Conservation (phyloP, 2,113 vertebrate species). For the Edolisoma coerulescens region DNA sequence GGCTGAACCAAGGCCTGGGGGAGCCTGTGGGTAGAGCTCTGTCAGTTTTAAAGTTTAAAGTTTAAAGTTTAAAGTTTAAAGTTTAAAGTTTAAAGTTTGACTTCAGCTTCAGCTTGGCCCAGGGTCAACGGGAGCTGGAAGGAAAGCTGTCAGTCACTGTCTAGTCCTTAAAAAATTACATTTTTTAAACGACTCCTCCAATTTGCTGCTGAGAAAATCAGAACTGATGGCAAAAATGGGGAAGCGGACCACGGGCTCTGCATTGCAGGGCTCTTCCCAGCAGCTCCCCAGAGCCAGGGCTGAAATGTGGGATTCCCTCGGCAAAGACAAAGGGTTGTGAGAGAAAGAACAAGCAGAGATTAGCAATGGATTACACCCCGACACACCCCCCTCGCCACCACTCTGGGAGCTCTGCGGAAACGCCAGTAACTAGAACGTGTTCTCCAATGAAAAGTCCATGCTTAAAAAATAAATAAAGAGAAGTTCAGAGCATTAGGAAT, state of each 20-base stretch:
- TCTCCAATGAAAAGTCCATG: constrained; percentile 74
- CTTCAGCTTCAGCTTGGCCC: not conserved
- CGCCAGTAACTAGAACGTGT: constrained; percentile 63
- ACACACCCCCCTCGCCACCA: constrained; percentile 48
- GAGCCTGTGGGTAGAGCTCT: not conserved
- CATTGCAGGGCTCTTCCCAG: constrained; percentile 31
- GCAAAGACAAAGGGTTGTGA: constrained; percentile 65
- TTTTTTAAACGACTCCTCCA: not conserved
- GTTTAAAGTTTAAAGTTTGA: not conserved
- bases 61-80: not conserved
- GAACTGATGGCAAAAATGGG: not conserved
- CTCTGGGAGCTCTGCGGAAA: constrained; percentile 59
- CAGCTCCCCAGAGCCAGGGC: constrained; percentile 40
- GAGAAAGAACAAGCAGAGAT: not conserved
- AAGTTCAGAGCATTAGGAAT: constrained; percentile 69
- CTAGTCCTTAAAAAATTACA: not conserved
- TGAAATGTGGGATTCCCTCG: constrained; percentile 2
- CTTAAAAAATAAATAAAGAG: constrained; percentile 83
- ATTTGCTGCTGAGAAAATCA: not conserved
- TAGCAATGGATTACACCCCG: constrained; percentile 40
- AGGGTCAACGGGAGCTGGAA: not conserved
- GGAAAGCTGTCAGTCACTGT: not conserved
- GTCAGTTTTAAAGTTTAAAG: not conserved
- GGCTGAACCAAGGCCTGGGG: not conserved
- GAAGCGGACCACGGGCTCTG: not conserved